These are phyloP conservation scores for Manis pentadactyla DNA, from an alignment of 2,797 vertebrate genomes.

Conservation along the genomic window DNA sequence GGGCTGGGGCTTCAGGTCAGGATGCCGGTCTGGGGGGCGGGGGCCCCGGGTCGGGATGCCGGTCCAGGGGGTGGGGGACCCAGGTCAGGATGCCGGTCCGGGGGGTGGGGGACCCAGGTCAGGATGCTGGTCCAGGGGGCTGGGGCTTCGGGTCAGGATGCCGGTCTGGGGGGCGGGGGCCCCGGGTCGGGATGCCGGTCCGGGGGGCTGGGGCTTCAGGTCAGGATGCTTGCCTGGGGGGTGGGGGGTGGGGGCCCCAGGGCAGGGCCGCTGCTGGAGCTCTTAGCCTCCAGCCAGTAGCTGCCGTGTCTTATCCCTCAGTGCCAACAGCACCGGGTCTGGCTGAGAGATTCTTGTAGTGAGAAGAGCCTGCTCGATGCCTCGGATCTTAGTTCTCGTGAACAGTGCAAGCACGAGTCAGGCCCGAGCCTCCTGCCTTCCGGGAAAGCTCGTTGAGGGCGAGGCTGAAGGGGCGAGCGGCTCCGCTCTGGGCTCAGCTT, in stretches of 20 bases:
- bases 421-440: too few species aligned
- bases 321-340: neutral
- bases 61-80: too few species aligned
- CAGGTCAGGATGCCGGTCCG: too few species aligned
- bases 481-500: too few species aligned
- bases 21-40: too few species aligned
- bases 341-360: neutral
- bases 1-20: too few species aligned
- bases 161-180: too few species aligned
- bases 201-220: neutral
- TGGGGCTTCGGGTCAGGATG: too few species aligned
- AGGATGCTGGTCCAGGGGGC: too few species aligned
- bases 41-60: too few species aligned
- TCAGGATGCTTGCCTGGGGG: neutral
- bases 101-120: too few species aligned
- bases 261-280: neutral
- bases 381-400: rapidly evolving
- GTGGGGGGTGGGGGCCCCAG: neutral
- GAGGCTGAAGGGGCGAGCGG: rapidly evolving
- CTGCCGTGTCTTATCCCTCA: neutral
- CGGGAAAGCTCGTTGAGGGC: neutral
- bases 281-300: rapidly evolving
- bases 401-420: neutral
- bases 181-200: too few species aligned
- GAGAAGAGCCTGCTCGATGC: neutral